These are phyloP conservation scores for Papilio protenor DNA, from an alignment of 2,888 invertebrate genomes.

Conservation along the genomic window DNA sequence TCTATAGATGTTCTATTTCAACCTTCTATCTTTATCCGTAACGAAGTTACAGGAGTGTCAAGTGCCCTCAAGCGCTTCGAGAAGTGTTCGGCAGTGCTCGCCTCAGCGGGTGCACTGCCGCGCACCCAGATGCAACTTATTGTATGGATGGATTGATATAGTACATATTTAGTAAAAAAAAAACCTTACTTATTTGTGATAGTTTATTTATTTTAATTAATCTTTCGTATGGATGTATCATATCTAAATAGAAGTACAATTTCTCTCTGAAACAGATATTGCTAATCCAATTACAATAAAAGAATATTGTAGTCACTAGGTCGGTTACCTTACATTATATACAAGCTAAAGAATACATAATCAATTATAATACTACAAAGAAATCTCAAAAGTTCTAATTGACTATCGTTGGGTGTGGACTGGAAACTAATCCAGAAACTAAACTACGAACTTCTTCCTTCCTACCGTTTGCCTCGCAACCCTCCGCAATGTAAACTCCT, in stretches of 20 bases:
- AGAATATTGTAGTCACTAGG: conserved; percentile 53
- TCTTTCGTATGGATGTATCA: conserved; percentile 72
- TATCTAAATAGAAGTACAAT: conserved; percentile 72
- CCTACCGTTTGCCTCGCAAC: conserved; percentile 67
- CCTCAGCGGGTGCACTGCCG: no score
- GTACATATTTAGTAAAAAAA: conserved; percentile 25
- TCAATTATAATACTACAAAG: conserved; percentile 73
- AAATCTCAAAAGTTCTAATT: conserved; percentile 82
- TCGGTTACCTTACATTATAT: conserved; percentile 66
- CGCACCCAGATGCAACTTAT: no score
- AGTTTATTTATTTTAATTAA: conserved; percentile 70
- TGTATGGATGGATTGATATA: not conserved
- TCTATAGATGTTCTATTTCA: no score
- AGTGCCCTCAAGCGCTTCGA: no score
- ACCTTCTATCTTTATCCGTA: no score
- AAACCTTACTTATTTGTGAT: conserved; percentile 28
- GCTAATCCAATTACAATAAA: conserved; percentile 62
- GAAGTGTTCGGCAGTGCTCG: no score
- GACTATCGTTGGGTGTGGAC: conserved; percentile 84
- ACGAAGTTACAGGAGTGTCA: no score
- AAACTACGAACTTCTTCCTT: conserved; percentile 60
- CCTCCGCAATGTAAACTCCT: conserved; percentile 62
- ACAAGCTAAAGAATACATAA: conserved; percentile 68
- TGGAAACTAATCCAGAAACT: conserved; percentile 77
- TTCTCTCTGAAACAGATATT: conserved; percentile 66